Percentiles rank a stretch among this genome's conserved stretches.
These are phyloP conservation scores for Catajapyx aquilonaris DNA, from an alignment of 1,140 invertebrate species.

Conservation along the genomic window DNA sequence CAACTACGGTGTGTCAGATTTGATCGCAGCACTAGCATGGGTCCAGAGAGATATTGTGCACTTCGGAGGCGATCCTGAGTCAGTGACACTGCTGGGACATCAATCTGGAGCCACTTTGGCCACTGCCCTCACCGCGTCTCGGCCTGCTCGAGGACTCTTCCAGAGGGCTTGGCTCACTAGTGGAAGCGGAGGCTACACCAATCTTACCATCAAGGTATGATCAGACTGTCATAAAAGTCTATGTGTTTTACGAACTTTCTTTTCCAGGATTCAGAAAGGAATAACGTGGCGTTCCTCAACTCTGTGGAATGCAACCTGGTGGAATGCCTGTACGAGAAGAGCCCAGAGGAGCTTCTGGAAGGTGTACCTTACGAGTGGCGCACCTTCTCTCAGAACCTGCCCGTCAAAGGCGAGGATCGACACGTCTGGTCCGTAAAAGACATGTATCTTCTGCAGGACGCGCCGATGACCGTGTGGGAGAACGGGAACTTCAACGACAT, in stretches of 20 bases:
- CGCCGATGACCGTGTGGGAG: background rate
- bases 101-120: conserved; percentile 55
- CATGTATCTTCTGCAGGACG: conserved; percentile 7
- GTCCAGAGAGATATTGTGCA: conserved; percentile 46
- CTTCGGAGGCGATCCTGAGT: conserved; percentile 52
- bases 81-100: conserved; percentile 60
- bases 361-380: conserved; percentile 11
- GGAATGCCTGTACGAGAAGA: conserved; percentile 8
- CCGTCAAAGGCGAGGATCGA: conserved; percentile 7
- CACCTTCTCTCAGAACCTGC: conserved; percentile 9
- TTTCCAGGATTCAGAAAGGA: conserved; percentile 8
- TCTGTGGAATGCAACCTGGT: conserved; percentile 7
- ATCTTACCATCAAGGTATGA: background rate
- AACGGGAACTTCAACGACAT: background rate
- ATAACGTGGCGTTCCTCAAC: conserved; percentile 8
- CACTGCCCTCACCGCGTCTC: conserved; percentile 36
- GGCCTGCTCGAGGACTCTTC: conserved; percentile 19
- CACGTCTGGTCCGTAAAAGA: conserved; percentile 11
- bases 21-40: conserved; percentile 55
- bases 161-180: conserved; percentile 14
- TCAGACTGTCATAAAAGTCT: too few species aligned
- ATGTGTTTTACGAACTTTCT: too few species aligned
- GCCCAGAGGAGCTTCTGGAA: conserved; percentile 10
- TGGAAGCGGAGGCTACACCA: conserved; percentile 4
- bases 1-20: conserved; percentile 68